phyloP scores from a whole-genome alignment of 2,888 invertebrate genomes.

The Metellina segmentata region DNA sequence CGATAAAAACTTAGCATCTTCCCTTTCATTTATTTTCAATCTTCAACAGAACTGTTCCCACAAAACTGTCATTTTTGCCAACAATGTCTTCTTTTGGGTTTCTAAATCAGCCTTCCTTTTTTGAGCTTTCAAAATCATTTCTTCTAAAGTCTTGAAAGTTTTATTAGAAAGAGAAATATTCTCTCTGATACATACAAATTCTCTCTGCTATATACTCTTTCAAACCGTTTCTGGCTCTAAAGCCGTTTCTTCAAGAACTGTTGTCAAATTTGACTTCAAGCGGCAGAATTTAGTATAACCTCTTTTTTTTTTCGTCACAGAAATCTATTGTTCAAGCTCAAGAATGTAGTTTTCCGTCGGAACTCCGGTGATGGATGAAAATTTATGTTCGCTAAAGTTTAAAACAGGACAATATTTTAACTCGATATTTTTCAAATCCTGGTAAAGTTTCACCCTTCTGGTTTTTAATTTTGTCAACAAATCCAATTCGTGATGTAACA shows the following conservation, averaged over 20 bases:
- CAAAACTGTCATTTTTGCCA: conserved; percentile 27
- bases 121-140: conserved; percentile 13
- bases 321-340: conserved; percentile 37
- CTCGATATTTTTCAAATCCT: too few relatives aligned
- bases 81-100: conserved; percentile 11
- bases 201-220: conserved; percentile 17
- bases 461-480: too few relatives aligned
- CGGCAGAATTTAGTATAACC: conserved; percentile 4
- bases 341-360: conserved; percentile 34
- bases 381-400: too few relatives aligned
- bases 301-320: conserved; percentile 11
- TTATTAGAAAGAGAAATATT: conserved; percentile 16
- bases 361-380: conserved; percentile 16
- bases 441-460: too few relatives aligned
- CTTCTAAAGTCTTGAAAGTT: conserved; percentile 46
- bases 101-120: conserved; percentile 7
- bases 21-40: conserved; percentile 21
- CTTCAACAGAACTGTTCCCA: too few relatives aligned
- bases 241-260: conserved; percentile 35
- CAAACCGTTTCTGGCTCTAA: conserved; percentile 27
- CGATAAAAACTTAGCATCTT: conserved; percentile 13
- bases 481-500: too few relatives aligned
- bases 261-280: conserved; percentile 1
- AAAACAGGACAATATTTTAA: too few relatives aligned
- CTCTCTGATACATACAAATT: too few relatives aligned